Percentiles rank a stretch among this genome's conserved stretches.
Conservation (phyloP, 2,113 vertebrate genomes). For the Cardinalis cardinalis region DNA sequence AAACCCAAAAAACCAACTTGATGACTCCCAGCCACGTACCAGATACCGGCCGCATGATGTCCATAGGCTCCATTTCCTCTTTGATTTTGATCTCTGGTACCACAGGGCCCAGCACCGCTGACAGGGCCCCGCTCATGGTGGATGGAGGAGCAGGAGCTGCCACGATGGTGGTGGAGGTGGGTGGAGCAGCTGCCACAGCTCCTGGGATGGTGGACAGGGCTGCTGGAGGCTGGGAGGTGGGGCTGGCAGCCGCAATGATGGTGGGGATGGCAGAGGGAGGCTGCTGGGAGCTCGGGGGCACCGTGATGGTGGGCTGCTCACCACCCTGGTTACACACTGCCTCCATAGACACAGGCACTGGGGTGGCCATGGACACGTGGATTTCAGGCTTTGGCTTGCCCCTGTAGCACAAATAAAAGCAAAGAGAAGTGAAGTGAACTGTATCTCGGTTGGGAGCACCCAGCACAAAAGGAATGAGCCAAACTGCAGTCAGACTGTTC, state of each 20-base stretch:
- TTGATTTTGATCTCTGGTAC: constrained; percentile 90
- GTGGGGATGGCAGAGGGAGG: constrained; percentile 86
- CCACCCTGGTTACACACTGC: constrained; percentile 79
- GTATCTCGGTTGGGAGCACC: neutral
- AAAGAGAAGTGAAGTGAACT: neutral
- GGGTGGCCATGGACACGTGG: constrained; percentile 88
- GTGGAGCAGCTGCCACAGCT: constrained; percentile 78
- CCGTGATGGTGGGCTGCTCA: constrained; percentile 80
- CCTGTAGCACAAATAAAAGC: constrained; percentile 66
- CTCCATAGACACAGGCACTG: constrained; percentile 87
- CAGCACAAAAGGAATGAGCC: neutral
- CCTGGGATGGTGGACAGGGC: constrained; percentile 83
- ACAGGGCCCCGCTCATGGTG: constrained; percentile 78
- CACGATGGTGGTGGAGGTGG: constrained; percentile 81
- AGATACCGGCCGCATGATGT: constrained; percentile 78
- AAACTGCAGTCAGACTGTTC: neutral
- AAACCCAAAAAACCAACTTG: neutral
- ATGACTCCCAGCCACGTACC: constrained; percentile 55
- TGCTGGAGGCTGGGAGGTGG: constrained; percentile 84
- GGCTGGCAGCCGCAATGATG: constrained; percentile 83
- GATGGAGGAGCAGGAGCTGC: constrained; percentile 84
- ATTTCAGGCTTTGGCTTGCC: constrained; percentile 92
- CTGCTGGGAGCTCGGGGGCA: constrained; percentile 82
- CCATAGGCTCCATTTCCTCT: constrained; percentile 89
- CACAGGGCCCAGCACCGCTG: constrained; percentile 78